These are phyloP conservation scores for Apolygus lucorum DNA, from an alignment of 1,140 invertebrate species.

Conservation along the genomic window DNA sequence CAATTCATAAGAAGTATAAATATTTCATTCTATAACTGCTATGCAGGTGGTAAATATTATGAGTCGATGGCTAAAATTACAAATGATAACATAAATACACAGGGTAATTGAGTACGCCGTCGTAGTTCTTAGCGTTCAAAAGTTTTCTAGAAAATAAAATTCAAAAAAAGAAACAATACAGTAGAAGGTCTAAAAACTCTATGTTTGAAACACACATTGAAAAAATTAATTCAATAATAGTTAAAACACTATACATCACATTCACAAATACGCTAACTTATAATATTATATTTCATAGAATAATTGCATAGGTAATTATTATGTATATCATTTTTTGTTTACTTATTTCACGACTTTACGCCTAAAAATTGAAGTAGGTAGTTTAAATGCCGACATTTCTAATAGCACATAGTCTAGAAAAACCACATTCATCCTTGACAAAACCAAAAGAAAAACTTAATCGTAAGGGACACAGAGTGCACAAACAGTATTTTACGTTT, in stretches of 20 bases:
- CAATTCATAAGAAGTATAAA: conserved; percentile 18
- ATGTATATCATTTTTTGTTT: conserved; percentile 10
- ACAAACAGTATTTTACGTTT: conserved; percentile 21
- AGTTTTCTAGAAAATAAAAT: conserved; percentile 2
- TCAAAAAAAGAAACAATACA: conserved; percentile 25
- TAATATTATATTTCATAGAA: conserved; percentile 24
- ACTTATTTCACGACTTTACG: conserved; percentile 20
- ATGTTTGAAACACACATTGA: conserved; percentile 29
- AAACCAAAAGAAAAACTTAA: conserved; percentile 26
- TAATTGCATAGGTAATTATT: conserved; percentile 20
- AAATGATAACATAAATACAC: conserved; percentile 25
- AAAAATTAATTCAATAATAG: conserved; percentile 25
- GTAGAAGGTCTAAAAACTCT: conserved; percentile 24
- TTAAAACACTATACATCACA: conserved; percentile 33
- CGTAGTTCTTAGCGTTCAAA: not conserved
- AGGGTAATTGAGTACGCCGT: conserved; percentile 20
- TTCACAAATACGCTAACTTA: conserved; percentile 30
- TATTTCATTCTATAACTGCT: conserved; percentile 27
- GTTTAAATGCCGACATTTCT: conserved; percentile 22
- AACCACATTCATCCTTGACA: conserved; percentile 27
- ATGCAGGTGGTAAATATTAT: conserved; percentile 25
- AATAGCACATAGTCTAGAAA: conserved; percentile 18
- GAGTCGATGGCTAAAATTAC: conserved; percentile 18
- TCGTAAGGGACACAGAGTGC: conserved; percentile 23
- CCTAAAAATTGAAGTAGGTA: conserved; percentile 17